Evolutionary conservation across 2,797 vertebrate genomes (phyloP).

Genomic region (Xenentodon cancila): DNA sequence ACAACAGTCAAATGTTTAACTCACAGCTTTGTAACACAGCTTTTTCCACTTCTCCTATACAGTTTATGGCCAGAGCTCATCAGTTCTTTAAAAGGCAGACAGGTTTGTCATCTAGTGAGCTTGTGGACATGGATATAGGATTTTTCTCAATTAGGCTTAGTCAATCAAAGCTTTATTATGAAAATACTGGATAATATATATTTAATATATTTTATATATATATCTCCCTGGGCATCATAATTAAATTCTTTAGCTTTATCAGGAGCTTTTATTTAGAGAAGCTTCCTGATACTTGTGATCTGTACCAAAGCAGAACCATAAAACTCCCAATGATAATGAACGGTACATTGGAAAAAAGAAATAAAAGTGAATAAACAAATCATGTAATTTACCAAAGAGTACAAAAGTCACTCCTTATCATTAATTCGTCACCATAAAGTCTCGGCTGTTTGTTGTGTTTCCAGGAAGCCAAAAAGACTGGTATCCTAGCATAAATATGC

Average conservation of each 20-base stretch:
- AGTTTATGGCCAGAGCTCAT: too few species aligned
- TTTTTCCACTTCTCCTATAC: too few species aligned
- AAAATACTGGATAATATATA: too few species aligned
- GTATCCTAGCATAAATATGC: slow-evolving; percentile 18
- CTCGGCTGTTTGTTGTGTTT: slow-evolving; percentile 24
- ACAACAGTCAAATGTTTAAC: too few species aligned
- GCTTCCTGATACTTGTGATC: neutral
- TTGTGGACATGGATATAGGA: too few species aligned
- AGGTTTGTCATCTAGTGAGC: too few species aligned
- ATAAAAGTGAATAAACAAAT: too few species aligned
- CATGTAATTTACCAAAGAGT: slow-evolving; percentile 7
- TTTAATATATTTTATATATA: too few species aligned
- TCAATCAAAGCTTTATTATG: too few species aligned
- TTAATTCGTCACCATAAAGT: slow-evolving; percentile 23
- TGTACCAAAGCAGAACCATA: slow-evolving; percentile 21
- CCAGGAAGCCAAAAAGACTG: slow-evolving; percentile 24
- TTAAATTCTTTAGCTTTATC: neutral
- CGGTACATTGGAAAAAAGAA: neutral
- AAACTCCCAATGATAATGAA: slow-evolving; percentile 21
- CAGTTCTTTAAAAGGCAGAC: too few species aligned
- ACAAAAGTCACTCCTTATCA: slow-evolving; percentile 62
- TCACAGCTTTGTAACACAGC: too few species aligned
- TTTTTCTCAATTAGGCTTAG: too few species aligned
- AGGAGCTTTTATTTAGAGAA: slow-evolving; percentile 7
- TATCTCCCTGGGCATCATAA: neutral